phyloP scores from a whole-genome alignment of 2,888 invertebrate genomes.

The Anthoptus insignis region DNA sequence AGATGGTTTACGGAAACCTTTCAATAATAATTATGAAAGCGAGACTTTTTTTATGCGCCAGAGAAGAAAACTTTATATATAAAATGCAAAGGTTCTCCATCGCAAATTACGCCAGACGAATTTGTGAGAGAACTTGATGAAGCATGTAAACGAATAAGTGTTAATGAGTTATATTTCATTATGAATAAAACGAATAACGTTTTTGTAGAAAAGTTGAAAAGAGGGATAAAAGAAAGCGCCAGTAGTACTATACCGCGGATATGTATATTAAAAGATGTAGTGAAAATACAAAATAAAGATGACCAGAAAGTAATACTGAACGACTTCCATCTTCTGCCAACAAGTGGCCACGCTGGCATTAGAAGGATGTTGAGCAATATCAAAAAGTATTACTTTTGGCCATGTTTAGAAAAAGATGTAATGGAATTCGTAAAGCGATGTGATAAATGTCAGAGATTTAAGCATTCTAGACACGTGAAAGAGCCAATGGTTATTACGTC shows the following conservation, averaged over 20 bases:
- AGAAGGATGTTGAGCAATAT: slow-evolving; percentile 40
- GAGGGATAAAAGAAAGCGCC: background rate
- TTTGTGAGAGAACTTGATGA: too few species aligned
- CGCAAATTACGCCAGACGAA: too few species aligned
- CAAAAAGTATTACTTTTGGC: slow-evolving; percentile 41
- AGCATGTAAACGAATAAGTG: background rate
- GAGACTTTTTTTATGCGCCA: too few species aligned
- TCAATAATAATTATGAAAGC: too few species aligned
- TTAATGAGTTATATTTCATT: slow-evolving; percentile 20
- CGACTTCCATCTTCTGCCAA: slow-evolving; percentile 39
- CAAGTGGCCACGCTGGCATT: slow-evolving; percentile 28
- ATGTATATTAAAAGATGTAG: slow-evolving; percentile 10
- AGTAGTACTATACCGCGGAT: slow-evolving; percentile 4
- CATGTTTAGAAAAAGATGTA: slow-evolving; percentile 37
- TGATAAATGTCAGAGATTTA: slow-evolving; percentile 41
- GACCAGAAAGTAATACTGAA: slow-evolving; percentile 31
- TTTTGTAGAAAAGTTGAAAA: background rate
- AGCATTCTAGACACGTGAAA: slow-evolving; percentile 24
- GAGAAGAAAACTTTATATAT: too few species aligned
- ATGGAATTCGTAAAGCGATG: slow-evolving; percentile 35
- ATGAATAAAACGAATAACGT: slow-evolving; percentile 8
- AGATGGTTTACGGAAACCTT: too few species aligned
- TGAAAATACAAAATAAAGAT: slow-evolving; percentile 13
- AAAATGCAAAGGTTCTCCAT: too few species aligned
- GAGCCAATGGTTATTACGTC: slow-evolving; percentile 44